Evolutionary conservation across 2,797 vertebrate genomes (phyloP), one percentile per base, ranked within the genome.

Genomic region (Triplophysa yarkandensis): DNA sequence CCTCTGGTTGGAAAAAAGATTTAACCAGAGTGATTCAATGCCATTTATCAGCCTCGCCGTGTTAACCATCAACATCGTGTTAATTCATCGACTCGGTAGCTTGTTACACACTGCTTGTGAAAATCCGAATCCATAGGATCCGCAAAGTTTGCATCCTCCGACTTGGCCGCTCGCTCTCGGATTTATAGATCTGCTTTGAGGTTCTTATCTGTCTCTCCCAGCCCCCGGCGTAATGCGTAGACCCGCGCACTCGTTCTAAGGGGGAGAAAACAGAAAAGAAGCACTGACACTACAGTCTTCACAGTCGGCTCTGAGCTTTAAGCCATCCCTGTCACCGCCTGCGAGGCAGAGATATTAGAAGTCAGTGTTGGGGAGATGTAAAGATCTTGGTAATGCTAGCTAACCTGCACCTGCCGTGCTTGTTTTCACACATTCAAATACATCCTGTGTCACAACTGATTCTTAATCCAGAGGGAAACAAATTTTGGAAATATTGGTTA

Each of bases 261-360:
- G 82, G 62, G 78, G 77, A 83, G 61, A 57, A 50, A 58, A 72
- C 68, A 81, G 65, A 67, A 80, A 63, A 76, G 79, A 85, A 88
- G 78, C 87, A 87, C 88, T 90, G 90, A 92, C 92, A 91, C 88
- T 90, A 89, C 88, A 90, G 91, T 92, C 89, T 92, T 92, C 90
- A 89, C 90, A 92, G 89, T 83, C 82, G 84, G 86, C 83, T 76
- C 68, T 6, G 84, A 87, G 83, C 63, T 74, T 68, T 82, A 75
- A 81, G 75, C 80, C 58, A 62, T 71, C 72, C 67, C 71, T 76
- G 60, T 67, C 83, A 83, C 85, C 77, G 87, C 88, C 91, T 93
- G 91, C 90, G 87, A 91, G 87, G 85, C 85, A 86, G 82, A 91
- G 91, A 93, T 92, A 93, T 89, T 91, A 88, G 84, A 69, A 80